Evolutionary conservation across 2,113 vertebrate genomes (phyloP).

Genomic region (Tenebrosternarchus preto): DNA sequence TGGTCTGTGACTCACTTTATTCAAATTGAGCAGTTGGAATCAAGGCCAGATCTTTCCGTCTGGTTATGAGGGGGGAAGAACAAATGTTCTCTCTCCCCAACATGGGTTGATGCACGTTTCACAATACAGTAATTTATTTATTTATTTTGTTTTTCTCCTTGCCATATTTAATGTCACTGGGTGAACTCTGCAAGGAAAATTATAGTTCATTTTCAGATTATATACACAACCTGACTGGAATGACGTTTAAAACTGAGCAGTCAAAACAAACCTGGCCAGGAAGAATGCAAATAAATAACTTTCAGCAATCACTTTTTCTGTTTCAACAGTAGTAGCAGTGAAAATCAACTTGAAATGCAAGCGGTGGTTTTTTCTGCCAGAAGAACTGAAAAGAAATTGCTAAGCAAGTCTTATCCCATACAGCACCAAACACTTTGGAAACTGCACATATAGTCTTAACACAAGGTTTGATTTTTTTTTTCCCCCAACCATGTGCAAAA

Average conservation of each 20-base stretch:
- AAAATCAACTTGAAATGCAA: background rate
- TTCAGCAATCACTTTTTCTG: background rate
- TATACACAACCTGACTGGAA: slow-evolving; percentile 2
- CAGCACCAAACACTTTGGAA: background rate
- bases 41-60: too few relatives aligned
- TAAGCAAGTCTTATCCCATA: slow-evolving; percentile 1
- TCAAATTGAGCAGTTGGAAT: too few relatives aligned
- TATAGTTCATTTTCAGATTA: background rate
- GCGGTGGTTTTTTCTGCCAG: background rate
- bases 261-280: slow-evolving; percentile 31
- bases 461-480: background rate
- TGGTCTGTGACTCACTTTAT: too few relatives aligned
- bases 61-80: too few relatives aligned
- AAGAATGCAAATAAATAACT: slow-evolving; percentile 53
- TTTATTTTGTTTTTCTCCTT: too few relatives aligned
- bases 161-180: too few relatives aligned
- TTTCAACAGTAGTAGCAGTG: background rate
- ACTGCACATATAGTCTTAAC: background rate
- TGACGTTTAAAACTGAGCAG: slow-evolving; percentile 40
- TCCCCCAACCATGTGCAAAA: background rate
- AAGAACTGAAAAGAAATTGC: slow-evolving; percentile 1
- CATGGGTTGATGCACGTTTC: too few relatives aligned
- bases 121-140: too few relatives aligned
- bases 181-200: background rate
- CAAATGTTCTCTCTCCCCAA: too few relatives aligned